phyloP scores from a whole-genome alignment of 2,113 vertebrate species.

The Datnioides undecimradiatus region DNA sequence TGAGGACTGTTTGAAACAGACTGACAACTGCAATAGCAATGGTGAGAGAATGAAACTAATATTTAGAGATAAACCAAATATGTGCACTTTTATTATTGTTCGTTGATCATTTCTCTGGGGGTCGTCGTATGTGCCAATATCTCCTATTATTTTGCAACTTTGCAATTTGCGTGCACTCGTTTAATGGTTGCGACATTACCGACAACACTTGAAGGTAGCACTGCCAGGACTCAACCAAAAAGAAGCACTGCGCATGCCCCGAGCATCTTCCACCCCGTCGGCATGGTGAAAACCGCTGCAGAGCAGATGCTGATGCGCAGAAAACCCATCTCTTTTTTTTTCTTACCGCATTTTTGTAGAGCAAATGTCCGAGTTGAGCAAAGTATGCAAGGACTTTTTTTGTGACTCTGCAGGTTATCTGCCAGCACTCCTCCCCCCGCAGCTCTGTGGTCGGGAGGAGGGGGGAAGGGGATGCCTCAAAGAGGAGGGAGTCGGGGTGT shows the following conservation, averaged over 20 bases:
- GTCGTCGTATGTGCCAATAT: no score
- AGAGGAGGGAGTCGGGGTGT: slow-evolving; percentile 59
- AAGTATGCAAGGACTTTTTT: slow-evolving; percentile 4
- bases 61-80: no score
- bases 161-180: background rate
- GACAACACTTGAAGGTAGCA: slow-evolving; percentile 56
- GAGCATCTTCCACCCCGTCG: slow-evolving; percentile 30
- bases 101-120: no score
- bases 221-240: background rate
- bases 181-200: slow-evolving; percentile 10
- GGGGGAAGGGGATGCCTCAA: slow-evolving; percentile 54
- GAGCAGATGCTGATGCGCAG: slow-evolving; percentile 69
- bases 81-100: no score
- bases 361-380: slow-evolving; percentile 7
- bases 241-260: slow-evolving; percentile 57
- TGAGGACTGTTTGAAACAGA: no score
- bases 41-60: no score
- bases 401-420: slow-evolving; percentile 22
- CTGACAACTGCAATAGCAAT: no score
- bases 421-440: background rate
- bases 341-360: slow-evolving; percentile 2
- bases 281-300: slow-evolving; percentile 19
- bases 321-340: slow-evolving; percentile 40
- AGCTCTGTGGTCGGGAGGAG: slow-evolving; percentile 12
- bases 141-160: background rate